Evolutionary conservation across 2,797 vertebrate genomes (phyloP), one percentile per base, ranked within the genome.

Genomic region (Geotrypetes seraphini): DNA sequence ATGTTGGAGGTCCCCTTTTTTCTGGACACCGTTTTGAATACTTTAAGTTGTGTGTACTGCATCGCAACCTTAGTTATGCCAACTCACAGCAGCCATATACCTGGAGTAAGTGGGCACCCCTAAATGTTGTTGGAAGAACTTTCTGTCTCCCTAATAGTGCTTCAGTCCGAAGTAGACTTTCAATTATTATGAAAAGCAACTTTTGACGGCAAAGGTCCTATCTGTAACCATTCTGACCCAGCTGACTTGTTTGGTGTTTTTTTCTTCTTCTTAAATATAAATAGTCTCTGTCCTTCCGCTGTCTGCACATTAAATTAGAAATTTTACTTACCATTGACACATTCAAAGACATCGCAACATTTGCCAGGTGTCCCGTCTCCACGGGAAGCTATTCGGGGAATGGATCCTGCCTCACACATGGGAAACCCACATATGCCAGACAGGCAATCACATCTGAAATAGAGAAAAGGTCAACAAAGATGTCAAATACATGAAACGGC

Each of bases 301-400:
- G 24, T 52, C 28, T 28, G 15, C n/a, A n/a, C 10, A 17, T 18
- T 21, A 14, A 10, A 12, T n/a, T 25, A 56, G 43, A 19, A 60
- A 64, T 48, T 16, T 44, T 62, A 81, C 88, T 13, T 81, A 92
- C 89, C 88, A 45, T 87, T 90, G 76, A 88, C 79, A 70, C 89
- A 92, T 50, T 90, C 83, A 64, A 89, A 87, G 60, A 88, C 76
- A 76, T 91, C 87, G 63, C 89, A 92, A 81, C 89, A 92, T 56
- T 81, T 86, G 60, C 89, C 89, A 10, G 89, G 87, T 47, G 83
- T 84, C 54, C 86, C 84, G 39, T 87, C 81, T 56, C 87, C 87
- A 47, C 70, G 82, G 1, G 84, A 87, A 58, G 90, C 70, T 58
- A 87, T 79, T 55, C 84, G 85, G 43, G 87, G 83, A 46, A 75